Conservation (phyloP, 2,113 vertebrate genomes). For the Chiloscyllium plagiosum region DNA sequence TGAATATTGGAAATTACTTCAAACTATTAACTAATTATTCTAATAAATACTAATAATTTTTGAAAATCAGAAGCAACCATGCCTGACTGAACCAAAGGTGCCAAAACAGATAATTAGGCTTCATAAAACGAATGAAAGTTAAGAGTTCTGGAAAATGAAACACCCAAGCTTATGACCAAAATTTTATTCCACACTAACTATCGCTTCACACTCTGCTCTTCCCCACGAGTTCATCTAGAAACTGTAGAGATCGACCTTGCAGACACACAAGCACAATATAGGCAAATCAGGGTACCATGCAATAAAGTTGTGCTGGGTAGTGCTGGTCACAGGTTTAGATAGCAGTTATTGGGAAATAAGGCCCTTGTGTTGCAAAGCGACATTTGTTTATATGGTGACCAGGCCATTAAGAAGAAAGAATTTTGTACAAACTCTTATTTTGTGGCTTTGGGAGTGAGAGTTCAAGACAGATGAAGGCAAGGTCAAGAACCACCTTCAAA, state of each 20-base stretch:
- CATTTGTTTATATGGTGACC: neutral
- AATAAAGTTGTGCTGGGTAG: neutral
- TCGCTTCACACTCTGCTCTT: too few species aligned
- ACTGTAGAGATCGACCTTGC: neutral
- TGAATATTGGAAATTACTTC: neutral
- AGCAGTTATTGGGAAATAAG: neutral
- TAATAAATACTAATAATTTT: neutral
- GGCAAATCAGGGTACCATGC: neutral
- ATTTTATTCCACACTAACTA: too few species aligned
- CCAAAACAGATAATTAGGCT: neutral
- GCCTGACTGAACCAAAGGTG: neutral
- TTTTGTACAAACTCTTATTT: neutral
- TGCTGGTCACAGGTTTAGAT: neutral
- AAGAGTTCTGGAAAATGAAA: neutral
- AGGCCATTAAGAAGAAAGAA: neutral
- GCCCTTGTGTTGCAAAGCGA: neutral
- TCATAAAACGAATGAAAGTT: too few species aligned
- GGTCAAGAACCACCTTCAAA: too few species aligned
- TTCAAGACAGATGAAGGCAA: too few species aligned
- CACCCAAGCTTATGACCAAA: neutral
- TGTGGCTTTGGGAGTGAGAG: too few species aligned
- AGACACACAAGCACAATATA: neutral
- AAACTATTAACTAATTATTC: neutral
- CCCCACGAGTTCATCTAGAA: neutral
- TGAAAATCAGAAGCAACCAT: neutral